Percentiles rank a stretch among this genome's conserved stretches.
These are phyloP conservation scores for Drosophila punjabiensis DNA, from an alignment of 1,140 invertebrate genomes.

Conservation along the genomic window DNA sequence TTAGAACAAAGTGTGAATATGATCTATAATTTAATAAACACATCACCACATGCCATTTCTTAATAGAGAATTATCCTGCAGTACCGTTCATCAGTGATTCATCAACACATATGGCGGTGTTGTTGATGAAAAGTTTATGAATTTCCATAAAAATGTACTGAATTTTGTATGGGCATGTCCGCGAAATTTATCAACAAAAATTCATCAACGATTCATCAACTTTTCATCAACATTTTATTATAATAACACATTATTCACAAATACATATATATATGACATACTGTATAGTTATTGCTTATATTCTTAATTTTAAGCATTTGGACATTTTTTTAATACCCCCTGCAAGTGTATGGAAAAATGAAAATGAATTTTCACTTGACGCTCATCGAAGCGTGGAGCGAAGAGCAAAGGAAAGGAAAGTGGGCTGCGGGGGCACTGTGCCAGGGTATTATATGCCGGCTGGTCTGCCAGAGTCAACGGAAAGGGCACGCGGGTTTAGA, in stretches of 20 bases:
- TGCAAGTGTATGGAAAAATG: constrained; percentile 37
- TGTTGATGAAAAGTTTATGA: too few relatives aligned
- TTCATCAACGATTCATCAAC: too few relatives aligned
- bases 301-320: background rate
- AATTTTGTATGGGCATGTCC: too few relatives aligned
- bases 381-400: constrained; percentile 51
- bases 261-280: background rate
- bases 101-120: too few relatives aligned
- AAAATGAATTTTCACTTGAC: constrained; percentile 74
- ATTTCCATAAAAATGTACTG: too few relatives aligned
- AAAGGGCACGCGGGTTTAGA: constrained; percentile 12
- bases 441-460: constrained; percentile 26
- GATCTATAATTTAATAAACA: background rate
- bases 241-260: background rate
- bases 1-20: background rate
- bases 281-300: background rate
- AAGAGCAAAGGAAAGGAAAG: constrained; percentile 36
- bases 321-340: background rate
- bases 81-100: too few relatives aligned
- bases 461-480: constrained; percentile 28
- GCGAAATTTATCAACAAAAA: too few relatives aligned
- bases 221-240: too few relatives aligned
- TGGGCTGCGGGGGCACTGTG: constrained; percentile 48
- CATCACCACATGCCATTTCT: background rate
- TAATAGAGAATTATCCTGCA: background rate